Base-by-base conservation (phyloP, 2,888 invertebrate species). In the Neoscelio sp. region DNA sequence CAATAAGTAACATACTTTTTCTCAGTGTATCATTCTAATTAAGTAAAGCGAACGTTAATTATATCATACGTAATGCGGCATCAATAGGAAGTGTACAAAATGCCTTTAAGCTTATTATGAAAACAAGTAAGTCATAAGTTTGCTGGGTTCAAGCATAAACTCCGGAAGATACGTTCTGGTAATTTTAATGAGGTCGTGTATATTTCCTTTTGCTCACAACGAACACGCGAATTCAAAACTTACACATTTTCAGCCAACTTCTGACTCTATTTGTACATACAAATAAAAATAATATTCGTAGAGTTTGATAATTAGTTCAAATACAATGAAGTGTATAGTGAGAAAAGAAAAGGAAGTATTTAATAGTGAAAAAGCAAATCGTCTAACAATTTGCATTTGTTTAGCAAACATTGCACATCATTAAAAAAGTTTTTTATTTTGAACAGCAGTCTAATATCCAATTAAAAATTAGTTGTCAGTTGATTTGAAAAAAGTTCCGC, bases 171-270 rank as follows among this genome's bases (percentile, higher is more conserved):
- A 65, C 15, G 42, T 65, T 65, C 40, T 10, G 38, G 42, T 42
- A 65, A 65, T 65, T 52, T 65, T 65, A 65, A 65, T 52, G 48
- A 65, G 65, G 48, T 65, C 30, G 52, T 42, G 38, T 40, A 42
- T 26, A 52, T 65, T 65, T 52, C 65, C 17, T 42, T n/a, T 52
- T 30, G 30, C 65, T 42, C 2, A 48, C 30, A 15, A 42, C 23
- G 23, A 67, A 67, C 38, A 30, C 35, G 30, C 46, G n/a, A 54
- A 56, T 28, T 30, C 13, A 28, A 54, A 67, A 67, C 65, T 67
- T 54, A 67, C 54, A 44, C 67, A 54, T 20, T 33, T n/a, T 23
- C 10, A 10, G 54, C 17, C 3, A 67, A 67, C 54, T 67, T 67
- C 23, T 52, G 42, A 67, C 44, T 67, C 30, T 56, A 56, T 67